Evolutionary conservation across 2,113 vertebrate species (phyloP).

Genomic region (Halichoerus grypus): DNA sequence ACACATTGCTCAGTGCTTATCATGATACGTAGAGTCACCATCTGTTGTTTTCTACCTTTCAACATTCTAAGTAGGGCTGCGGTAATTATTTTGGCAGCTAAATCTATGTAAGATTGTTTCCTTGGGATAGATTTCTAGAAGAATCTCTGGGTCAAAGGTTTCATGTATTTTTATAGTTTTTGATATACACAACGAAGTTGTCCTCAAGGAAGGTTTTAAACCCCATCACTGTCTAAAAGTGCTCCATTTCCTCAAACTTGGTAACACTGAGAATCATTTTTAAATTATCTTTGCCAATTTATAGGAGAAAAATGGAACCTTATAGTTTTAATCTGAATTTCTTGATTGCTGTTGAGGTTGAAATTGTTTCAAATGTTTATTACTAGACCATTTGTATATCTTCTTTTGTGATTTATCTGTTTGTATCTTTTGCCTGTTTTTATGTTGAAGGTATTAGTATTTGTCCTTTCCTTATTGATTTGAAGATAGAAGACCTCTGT

Average conservation of each 20-base stretch:
- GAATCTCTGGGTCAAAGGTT: neutral
- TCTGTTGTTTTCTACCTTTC: neutral
- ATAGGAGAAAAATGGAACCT: neutral
- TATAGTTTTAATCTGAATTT: conserved; percentile 24
- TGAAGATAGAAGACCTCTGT: neutral
- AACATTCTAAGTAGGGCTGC: neutral
- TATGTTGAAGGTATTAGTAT: neutral
- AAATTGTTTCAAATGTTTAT: neutral
- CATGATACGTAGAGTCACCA: neutral
- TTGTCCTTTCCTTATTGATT: neutral
- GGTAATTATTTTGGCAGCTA: neutral
- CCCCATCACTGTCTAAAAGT: neutral
- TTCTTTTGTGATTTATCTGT: conserved; percentile 15
- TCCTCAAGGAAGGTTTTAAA: neutral
- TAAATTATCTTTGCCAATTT: neutral
- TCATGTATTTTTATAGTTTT: neutral
- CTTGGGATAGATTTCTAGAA: conserved; percentile 14
- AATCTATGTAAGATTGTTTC: neutral
- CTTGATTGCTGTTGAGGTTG: neutral
- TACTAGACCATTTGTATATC: neutral
- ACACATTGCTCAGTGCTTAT: neutral
- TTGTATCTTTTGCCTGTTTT: neutral
- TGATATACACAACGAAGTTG: neutral
- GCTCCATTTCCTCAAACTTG: neutral
- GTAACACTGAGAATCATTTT: neutral